Conservation (phyloP, 2,888 invertebrate genomes). For the Resseliella maxima region DNA sequence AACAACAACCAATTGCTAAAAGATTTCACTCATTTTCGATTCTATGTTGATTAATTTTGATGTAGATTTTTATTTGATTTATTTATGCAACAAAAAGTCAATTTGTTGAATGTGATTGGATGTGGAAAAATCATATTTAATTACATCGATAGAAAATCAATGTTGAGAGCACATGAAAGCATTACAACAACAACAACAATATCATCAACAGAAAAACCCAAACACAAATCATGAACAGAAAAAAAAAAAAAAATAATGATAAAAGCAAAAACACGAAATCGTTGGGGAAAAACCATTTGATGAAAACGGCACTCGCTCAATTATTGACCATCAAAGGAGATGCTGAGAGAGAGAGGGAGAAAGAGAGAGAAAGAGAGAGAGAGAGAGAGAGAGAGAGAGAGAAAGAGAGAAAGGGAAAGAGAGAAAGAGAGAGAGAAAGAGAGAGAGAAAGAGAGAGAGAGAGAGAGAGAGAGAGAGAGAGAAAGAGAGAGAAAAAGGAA, state of each 20-base stretch:
- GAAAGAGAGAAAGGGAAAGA: no score
- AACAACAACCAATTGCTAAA: background rate
- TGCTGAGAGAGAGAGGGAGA: no score
- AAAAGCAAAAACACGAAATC: background rate
- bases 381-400: no score
- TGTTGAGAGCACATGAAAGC: background rate
- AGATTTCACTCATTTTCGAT: background rate
- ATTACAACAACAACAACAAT: background rate
- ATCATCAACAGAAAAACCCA: no score
- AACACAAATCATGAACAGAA: background rate
- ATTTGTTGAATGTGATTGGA: background rate
- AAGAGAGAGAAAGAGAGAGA: no score
- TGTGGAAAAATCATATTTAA: background rate
- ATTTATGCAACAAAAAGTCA: background rate
- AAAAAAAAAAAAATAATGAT: background rate
- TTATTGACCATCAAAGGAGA: no score
- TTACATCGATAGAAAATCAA: background rate
- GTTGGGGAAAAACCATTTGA: background rate
- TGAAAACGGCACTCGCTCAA: background rate
- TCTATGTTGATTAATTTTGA: background rate
- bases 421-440: no score
- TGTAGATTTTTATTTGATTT: background rate
- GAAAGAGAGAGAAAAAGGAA: no score
- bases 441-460: no score
- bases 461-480: no score